phyloP scores from a whole-genome alignment of 2,797 vertebrate genomes.

The Scyliorhinus canicula region DNA sequence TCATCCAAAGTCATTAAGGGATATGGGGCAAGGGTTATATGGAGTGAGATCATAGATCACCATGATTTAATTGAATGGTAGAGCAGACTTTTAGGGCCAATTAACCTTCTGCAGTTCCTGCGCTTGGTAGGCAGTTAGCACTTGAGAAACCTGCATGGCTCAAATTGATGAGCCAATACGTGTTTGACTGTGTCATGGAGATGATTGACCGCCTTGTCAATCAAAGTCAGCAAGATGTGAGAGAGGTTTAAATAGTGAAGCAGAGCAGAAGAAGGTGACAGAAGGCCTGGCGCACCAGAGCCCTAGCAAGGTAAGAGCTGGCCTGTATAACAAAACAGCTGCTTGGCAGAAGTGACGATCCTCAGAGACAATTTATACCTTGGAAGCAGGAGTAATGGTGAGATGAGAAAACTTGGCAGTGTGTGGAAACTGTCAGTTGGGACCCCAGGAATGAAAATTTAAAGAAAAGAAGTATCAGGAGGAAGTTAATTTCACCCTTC shows the following conservation, averaged over 20 bases:
- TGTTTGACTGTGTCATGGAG: background rate
- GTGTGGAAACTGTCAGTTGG: background rate
- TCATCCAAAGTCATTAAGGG: too few species aligned
- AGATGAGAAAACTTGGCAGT: background rate
- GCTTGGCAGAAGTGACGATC: background rate
- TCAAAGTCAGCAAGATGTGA: background rate
- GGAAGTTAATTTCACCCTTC: background rate
- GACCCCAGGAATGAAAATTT: background rate
- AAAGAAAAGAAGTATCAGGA: background rate
- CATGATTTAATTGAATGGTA: too few species aligned
- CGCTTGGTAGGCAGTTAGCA: too few species aligned
- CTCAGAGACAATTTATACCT: background rate
- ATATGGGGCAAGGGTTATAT: too few species aligned
- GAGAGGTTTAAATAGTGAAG: background rate
- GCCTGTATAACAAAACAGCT: background rate
- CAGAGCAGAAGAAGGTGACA: background rate
- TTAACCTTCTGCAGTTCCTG: too few species aligned
- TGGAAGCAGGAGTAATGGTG: background rate
- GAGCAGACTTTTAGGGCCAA: too few species aligned
- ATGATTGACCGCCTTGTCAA: background rate
- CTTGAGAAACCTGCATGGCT: too few species aligned
- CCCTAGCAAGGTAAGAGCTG: background rate
- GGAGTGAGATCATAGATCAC: too few species aligned
- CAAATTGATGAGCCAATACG: too few species aligned
- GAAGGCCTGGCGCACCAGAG: background rate